These are phyloP conservation scores for Drosophila pegasa DNA, from an alignment of 2,888 invertebrate species.

Conservation along the genomic window DNA sequence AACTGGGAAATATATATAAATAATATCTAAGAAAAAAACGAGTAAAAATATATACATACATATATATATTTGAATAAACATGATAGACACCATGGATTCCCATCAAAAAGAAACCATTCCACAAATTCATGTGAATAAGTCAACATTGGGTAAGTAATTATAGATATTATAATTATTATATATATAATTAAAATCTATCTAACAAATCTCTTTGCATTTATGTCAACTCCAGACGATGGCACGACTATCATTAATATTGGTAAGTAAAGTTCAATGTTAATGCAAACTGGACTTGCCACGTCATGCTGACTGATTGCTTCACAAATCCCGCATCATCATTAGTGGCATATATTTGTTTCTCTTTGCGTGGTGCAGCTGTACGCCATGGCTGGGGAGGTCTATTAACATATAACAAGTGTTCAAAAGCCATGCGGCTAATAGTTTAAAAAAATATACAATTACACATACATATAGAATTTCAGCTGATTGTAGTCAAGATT, in stretches of 20 bases:
- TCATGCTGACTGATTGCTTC: slow-evolving; percentile 41
- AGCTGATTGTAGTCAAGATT: slow-evolving; percentile 1
- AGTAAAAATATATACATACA: neutral
- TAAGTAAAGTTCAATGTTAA: slow-evolving; percentile 45
- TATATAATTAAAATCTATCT: neutral
- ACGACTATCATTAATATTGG: slow-evolving; percentile 68
- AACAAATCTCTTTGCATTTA: neutral
- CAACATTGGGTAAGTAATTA: slow-evolving; percentile 25
- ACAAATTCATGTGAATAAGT: slow-evolving; percentile 4
- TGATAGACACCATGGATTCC: slow-evolving; percentile 25
- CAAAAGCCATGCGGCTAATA: slow-evolving; percentile 24
- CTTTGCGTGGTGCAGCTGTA: neutral
- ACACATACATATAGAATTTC: neutral
- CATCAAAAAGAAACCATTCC: neutral
- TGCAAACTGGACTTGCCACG: neutral
- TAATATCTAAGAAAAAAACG: neutral
- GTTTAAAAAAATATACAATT: neutral
- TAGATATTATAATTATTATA: neutral
- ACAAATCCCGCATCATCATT: slow-evolving; percentile 44
- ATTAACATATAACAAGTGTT: neutral
- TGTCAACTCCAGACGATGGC: slow-evolving; percentile 34
- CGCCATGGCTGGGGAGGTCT: neutral
- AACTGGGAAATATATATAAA: neutral
- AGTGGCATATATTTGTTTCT: slow-evolving; percentile 25
- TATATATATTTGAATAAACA: neutral